A percentile compares a stretch with the other conserved stretches of the same genome.
These are phyloP conservation scores for Geophilus truncorum DNA, from an alignment of 2,888 invertebrate genomes.

Conservation along the genomic window DNA sequence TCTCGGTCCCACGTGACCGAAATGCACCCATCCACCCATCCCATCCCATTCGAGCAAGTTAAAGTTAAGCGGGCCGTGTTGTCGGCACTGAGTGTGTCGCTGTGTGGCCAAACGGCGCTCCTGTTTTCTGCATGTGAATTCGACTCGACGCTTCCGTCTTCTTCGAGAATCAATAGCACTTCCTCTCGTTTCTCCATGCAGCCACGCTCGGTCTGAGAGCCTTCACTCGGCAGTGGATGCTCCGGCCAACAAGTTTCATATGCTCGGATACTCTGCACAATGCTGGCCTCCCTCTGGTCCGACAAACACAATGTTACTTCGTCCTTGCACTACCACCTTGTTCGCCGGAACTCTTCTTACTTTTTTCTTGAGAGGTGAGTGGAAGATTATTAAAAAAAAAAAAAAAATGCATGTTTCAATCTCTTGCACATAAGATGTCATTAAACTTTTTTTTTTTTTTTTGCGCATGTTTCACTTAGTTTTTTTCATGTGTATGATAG, in stretches of 20 bases:
- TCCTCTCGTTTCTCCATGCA: constrained; percentile 5
- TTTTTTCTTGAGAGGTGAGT: background rate
- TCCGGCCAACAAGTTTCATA: constrained; percentile 23
- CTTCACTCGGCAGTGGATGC: constrained; percentile 16
- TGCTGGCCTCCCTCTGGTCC: constrained; percentile 17
- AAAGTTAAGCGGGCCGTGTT: constrained; percentile 27
- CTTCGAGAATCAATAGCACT: constrained; percentile 1
- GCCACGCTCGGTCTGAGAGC: background rate
- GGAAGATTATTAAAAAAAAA: background rate
- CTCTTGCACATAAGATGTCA: background rate
- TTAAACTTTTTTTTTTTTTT: background rate
- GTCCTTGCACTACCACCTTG: constrained; percentile 13
- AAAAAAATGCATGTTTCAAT: background rate
- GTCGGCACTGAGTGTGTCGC: constrained; percentile 24
- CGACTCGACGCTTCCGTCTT: constrained; percentile 3
- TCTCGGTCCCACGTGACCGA: constrained; percentile 22
- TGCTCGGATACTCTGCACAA: constrained; percentile 27
- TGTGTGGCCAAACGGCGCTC: background rate
- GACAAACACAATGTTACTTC: background rate
- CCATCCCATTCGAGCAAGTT: constrained; percentile 21
- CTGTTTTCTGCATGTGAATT: constrained; percentile 21
- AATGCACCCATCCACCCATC: constrained; percentile 23
- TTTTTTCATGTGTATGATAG: too few species aligned
- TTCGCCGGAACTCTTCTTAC: constrained; percentile 15
- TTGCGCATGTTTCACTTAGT: too few species aligned